phyloP scores from a whole-genome alignment of 2,113 vertebrate species.

The Myodes glareolus region DNA sequence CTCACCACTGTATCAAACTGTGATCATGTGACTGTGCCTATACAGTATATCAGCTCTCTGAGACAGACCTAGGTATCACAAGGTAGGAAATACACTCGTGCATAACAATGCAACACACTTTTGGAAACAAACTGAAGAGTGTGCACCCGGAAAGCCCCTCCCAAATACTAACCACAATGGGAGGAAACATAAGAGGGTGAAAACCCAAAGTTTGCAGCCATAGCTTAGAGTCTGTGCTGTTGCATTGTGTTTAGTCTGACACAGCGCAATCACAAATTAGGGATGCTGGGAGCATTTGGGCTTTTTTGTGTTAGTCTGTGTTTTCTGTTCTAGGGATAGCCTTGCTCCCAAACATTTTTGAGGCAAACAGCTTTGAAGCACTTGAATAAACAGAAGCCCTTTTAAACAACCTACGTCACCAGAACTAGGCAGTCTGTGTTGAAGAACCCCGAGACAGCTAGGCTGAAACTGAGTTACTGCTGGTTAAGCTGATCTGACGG shows the following conservation, averaged over 20 bases:
- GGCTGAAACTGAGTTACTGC: not conserved
- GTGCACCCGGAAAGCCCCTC: conserved; percentile 79
- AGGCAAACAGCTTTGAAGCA: not conserved
- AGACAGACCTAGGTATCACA: conserved; percentile 12
- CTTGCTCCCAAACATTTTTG: not conserved
- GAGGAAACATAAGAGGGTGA: conserved; percentile 68
- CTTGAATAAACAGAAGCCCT: conserved; percentile 1
- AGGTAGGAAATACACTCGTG: not conserved
- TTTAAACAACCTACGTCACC: conserved; percentile 13
- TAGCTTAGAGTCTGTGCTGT: not conserved
- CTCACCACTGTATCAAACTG: not conserved
- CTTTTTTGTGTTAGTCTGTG: not conserved
- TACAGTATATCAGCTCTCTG: not conserved
- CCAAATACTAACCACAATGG: conserved; percentile 79
- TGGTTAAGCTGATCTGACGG: not conserved
- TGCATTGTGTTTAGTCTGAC: not conserved
- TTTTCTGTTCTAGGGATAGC: not conserved
- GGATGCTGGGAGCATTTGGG: rapidly evolving
- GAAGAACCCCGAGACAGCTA: conserved; percentile 4
- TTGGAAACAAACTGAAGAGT: conserved; percentile 74
- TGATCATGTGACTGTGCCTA: not conserved
- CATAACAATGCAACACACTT: conserved; percentile 77
- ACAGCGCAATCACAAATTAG: too few species aligned
- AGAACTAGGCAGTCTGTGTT: not conserved
- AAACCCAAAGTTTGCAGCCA: conserved; percentile 70